These are phyloP conservation scores for Platycercus adscitus DNA, from an alignment of 2,113 vertebrate genomes.

Conservation along the genomic window DNA sequence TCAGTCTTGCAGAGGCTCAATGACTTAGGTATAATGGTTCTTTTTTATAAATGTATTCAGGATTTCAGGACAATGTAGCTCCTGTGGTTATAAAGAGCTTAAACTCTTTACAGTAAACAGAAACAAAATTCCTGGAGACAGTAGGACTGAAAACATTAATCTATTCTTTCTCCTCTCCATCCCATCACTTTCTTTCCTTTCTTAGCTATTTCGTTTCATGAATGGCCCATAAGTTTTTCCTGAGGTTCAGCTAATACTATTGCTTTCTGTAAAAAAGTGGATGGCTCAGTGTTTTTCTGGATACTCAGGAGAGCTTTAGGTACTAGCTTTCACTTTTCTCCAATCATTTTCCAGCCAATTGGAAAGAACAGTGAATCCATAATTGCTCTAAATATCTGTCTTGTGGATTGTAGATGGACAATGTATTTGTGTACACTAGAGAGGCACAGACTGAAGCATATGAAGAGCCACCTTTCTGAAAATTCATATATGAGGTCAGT, in stretches of 20 bases:
- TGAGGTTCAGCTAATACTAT: background rate
- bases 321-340: background rate
- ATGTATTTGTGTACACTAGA: background rate
- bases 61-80: background rate
- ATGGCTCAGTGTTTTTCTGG: background rate
- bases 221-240: background rate
- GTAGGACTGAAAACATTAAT: fast-evolving
- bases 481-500: background rate
- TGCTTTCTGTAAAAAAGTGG: background rate
- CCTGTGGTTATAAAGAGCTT: background rate
- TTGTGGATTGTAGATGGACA: background rate
- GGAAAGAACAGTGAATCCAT: background rate
- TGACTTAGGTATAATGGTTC: fast-evolving
- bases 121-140: background rate
- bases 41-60: background rate
- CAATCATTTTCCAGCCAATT: background rate
- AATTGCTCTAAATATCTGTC: background rate
- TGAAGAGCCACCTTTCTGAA: background rate
- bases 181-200: background rate
- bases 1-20: background rate
- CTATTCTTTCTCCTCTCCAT: background rate
- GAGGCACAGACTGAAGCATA: background rate
- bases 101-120: background rate
- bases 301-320: background rate
- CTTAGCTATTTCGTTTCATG: background rate